Evolutionary conservation across 1,140 invertebrate species (phyloP).

Genomic region (Gonatopus flavifemur): DNA sequence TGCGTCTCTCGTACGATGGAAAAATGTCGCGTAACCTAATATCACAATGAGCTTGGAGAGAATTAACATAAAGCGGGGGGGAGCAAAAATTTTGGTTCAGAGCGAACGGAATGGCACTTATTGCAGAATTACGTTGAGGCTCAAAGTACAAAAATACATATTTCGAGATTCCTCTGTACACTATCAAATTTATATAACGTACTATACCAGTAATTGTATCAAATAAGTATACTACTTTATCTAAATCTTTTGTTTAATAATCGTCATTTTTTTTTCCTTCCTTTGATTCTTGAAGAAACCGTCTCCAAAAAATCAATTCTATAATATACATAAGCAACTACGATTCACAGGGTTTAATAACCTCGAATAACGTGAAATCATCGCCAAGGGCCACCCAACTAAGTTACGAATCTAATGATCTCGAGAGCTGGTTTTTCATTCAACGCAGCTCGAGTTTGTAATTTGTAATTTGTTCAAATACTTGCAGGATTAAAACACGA

Average conservation of each 20-base stretch:
- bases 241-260: constrained; percentile 27
- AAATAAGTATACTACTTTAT: constrained; percentile 29
- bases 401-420: too few relatives aligned
- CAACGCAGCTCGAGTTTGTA: too few relatives aligned
- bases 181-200: constrained; percentile 37
- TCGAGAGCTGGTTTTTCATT: too few relatives aligned
- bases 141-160: constrained; percentile 46
- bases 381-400: too few relatives aligned
- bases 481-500: too few relatives aligned
- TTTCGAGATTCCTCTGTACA: constrained; percentile 36
- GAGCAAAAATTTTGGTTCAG: constrained; percentile 44
- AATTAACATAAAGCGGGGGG: constrained; percentile 37
- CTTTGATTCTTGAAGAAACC: too few relatives aligned
- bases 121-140: constrained; percentile 26
- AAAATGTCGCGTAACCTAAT: constrained; percentile 51
- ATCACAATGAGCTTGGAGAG: constrained; percentile 52
- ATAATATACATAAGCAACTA: too few relatives aligned
- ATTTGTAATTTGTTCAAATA: too few relatives aligned
- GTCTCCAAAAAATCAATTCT: too few relatives aligned
- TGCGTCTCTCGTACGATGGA: constrained; percentile 29
- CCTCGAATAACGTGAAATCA: too few relatives aligned
- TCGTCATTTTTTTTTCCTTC: not conserved
- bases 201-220: constrained; percentile 29
- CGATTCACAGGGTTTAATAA: too few relatives aligned
- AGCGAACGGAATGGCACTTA: constrained; percentile 53